These are phyloP conservation scores for Podocnemis expansa DNA, from an alignment of 2,113 vertebrate genomes.

Conservation along the genomic window DNA sequence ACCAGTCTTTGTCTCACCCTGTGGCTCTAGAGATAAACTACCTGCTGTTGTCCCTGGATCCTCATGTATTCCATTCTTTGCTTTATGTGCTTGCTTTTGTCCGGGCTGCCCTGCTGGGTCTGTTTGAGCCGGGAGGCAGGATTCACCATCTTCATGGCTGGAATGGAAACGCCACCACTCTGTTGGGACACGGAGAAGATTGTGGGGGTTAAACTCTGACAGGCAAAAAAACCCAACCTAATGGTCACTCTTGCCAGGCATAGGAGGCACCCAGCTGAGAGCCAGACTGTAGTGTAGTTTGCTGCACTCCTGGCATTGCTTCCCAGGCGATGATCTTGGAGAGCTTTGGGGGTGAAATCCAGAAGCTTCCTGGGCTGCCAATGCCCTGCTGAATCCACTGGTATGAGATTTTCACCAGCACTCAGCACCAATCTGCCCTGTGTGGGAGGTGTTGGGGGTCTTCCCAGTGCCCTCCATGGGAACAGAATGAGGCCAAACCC, in stretches of 20 bases:
- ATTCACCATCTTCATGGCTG: constrained; percentile 84
- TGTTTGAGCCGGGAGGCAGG: constrained; percentile 92
- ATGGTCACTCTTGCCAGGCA: accelerated
- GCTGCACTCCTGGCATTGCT: background rate
- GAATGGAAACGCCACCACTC: constrained; percentile 81
- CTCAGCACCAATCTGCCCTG: background rate
- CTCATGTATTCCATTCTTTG: constrained; percentile 92
- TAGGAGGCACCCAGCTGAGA: accelerated
- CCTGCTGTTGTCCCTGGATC: constrained; percentile 95
- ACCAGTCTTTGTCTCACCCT: background rate
- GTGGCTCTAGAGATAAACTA: constrained; percentile 77
- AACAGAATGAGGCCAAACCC: too few species aligned
- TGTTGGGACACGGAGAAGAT: constrained; percentile 50
- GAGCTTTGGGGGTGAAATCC: background rate
- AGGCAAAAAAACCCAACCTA: accelerated
- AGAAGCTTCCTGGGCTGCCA: background rate
- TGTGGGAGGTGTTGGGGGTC: background rate
- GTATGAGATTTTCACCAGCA: background rate
- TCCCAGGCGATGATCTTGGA: background rate
- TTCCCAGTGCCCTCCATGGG: background rate
- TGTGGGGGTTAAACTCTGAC: accelerated
- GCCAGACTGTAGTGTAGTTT: background rate
- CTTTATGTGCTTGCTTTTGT: constrained; percentile 91
- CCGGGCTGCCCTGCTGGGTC: constrained; percentile 89
- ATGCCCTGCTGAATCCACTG: background rate